Percentiles rank a stretch among this genome's conserved stretches.
These are phyloP conservation scores for Decapterus maruadsi DNA, from an alignment of 2,797 vertebrate species.

Conservation along the genomic window DNA sequence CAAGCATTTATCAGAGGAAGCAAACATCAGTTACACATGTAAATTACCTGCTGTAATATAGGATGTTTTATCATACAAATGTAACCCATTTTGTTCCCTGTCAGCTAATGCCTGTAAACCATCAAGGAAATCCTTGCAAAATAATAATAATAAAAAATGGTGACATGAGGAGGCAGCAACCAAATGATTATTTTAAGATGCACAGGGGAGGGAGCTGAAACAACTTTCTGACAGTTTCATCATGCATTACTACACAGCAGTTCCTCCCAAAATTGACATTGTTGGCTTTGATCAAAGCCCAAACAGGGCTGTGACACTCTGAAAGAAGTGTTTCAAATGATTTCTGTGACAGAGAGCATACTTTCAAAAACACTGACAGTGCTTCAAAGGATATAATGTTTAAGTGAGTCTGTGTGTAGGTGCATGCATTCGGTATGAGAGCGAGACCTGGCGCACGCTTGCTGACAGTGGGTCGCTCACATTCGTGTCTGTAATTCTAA, in stretches of 20 bases:
- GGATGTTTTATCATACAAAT: conserved; percentile 66
- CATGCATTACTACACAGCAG: conserved; percentile 84
- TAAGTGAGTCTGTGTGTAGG: conserved; percentile 46
- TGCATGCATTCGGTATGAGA: conserved; percentile 24
- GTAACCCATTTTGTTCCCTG: conserved; percentile 74
- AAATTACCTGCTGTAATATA: conserved; percentile 70
- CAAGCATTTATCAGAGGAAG: conserved; percentile 57
- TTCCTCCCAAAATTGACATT: conserved; percentile 86
- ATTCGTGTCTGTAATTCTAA: conserved; percentile 36
- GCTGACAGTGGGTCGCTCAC: conserved; percentile 8
- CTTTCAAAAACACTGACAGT: conserved; percentile 78
- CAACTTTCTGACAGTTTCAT: conserved; percentile 90
- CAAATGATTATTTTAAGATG: conserved; percentile 85
- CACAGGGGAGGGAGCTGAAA: conserved; percentile 76
- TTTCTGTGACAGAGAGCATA: conserved; percentile 83
- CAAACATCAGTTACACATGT: conserved; percentile 63
- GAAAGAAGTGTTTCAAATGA: conserved; percentile 84
- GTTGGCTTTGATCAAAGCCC: conserved; percentile 87
- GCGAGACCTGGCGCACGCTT: conserved; percentile 1
- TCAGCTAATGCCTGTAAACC: conserved; percentile 68
- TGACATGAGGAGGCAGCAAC: conserved; percentile 75
- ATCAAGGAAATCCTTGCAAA: conserved; percentile 62
- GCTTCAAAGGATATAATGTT: conserved; percentile 77
- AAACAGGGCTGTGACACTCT: conserved; percentile 81
- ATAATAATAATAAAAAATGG: conserved; percentile 35